A percentile compares a stretch with the other conserved stretches of the same genome.
Conservation (phyloP, 2,888 invertebrate genomes). For the Plebejus melissa region DNA sequence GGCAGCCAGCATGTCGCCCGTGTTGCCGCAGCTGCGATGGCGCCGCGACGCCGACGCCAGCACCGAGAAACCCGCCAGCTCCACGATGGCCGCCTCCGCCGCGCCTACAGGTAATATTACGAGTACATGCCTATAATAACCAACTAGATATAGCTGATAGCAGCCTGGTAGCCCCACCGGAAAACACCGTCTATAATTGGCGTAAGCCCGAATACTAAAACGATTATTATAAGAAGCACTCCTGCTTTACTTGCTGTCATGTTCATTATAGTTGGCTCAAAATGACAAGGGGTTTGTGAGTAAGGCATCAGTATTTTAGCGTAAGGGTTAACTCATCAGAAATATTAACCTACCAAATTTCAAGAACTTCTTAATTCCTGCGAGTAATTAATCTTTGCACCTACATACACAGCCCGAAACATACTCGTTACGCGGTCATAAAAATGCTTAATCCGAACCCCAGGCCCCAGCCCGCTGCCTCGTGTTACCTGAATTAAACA, state of each 20-base stretch:
- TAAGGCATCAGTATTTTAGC: neutral
- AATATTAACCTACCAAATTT: neutral
- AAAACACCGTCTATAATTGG: no score
- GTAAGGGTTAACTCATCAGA: neutral
- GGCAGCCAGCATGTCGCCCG: slow-evolving; percentile 61
- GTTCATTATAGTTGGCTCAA: no score
- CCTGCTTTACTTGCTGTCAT: no score
- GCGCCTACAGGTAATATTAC: slow-evolving; percentile 31
- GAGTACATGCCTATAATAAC: neutral
- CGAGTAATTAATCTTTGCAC: neutral
- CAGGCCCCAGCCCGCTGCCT: neutral
- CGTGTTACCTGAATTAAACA: neutral
- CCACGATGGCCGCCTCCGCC: slow-evolving; percentile 26
- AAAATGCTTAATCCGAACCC: neutral
- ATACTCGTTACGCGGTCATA: neutral
- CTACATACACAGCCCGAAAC: neutral
- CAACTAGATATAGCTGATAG: neutral
- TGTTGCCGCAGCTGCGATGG: slow-evolving; percentile 64
- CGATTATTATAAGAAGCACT: no score
- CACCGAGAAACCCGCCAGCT: slow-evolving; percentile 36
- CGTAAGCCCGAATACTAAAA: no score
- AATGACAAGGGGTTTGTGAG: neutral
- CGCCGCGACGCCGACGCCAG: slow-evolving; percentile 54
- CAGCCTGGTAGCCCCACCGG: no score
- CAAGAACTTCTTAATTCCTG: neutral